phyloP scores from a whole-genome alignment of 1,140 invertebrate species.

The Ceratosolen fusciceps region DNA sequence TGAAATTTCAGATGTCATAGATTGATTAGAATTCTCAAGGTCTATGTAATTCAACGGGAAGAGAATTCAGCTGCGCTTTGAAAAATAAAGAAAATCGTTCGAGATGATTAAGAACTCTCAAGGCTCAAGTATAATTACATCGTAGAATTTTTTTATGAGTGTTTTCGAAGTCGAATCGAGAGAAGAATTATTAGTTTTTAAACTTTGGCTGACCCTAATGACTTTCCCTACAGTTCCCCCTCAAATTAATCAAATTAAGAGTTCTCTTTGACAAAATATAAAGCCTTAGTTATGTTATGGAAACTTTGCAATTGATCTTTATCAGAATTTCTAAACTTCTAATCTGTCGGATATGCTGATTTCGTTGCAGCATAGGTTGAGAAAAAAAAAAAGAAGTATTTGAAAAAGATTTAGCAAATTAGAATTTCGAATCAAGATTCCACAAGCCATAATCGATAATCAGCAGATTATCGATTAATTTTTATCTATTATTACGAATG shows the following conservation, averaged over 20 bases:
- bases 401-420: too few species aligned
- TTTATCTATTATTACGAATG: too few species aligned
- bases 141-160: constrained; percentile 25
- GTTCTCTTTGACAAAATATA: constrained; percentile 24
- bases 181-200: constrained; percentile 44
- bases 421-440: too few species aligned
- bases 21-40: neutral
- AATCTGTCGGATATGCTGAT: neutral
- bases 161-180: constrained; percentile 29
- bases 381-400: too few species aligned
- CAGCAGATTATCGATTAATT: too few species aligned
- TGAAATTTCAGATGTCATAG: too few species aligned
- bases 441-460: too few species aligned
- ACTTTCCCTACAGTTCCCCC: constrained; percentile 25
- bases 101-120: constrained; percentile 30
- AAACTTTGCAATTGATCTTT: neutral
- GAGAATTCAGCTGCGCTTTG: neutral
- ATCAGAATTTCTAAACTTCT: neutral
- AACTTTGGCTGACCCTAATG: constrained; percentile 33
- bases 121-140: constrained; percentile 40
- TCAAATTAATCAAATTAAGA: constrained; percentile 40
- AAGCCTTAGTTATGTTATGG: neutral
- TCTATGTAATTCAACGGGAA: constrained; percentile 2
- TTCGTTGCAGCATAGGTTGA: neutral
- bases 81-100: constrained; percentile 36